Base-by-base conservation (phyloP, 2,888 invertebrate genomes). In the Pyrocoelia pectoralis region DNA sequence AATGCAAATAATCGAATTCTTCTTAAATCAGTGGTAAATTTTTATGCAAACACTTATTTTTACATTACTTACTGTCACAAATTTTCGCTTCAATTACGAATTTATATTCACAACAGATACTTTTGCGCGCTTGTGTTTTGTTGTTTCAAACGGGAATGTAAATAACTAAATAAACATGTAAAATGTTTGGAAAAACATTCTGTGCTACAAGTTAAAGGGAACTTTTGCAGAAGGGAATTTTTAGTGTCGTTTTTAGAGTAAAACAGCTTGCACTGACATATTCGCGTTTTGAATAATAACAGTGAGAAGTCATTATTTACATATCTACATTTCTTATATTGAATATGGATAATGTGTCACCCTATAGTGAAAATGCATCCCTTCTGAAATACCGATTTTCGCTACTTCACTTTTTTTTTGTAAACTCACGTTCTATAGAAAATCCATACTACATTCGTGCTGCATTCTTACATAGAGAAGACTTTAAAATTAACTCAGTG, bases 271-370 rank as follows among this genome's bases (percentile, higher is more conserved):
- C n/a, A 8, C 9, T 33, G 33, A 33, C 33, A n/a, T 8, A 33
- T 33, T 33, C 33, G n/a, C 33, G 33, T 33, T 33, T 33, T 33
- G 33, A 33, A 33, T 33, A 33, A 33, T 33, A 33, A 33, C n/a
- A n/a, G 33, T n/a, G n/a, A 33, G 33, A 33, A 33, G n/a, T 33
- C 33, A 8, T n/a, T 33, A 33, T 33, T 33, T n/a, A 33, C 10
- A 24, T 6, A 24, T 6, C 24, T 24, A 8, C 8, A 33, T 33
- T 24, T 24, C 8, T 24, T 24, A 24, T 24, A 24, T 24, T 24
- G 24, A 24, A 24, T 24, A 24, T 24, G 24, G 24, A 24, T 5
- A 5, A 24, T 24, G 24, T 24, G 24, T 6, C 6, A 5, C 24
- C 24, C n/a, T n/a, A n/a, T n/a, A n/a, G n/a, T n/a, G 24, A 24